Evolutionary conservation across 2,113 vertebrate genomes (phyloP), one percentile per base, ranked within the genome.

Genomic region (Heterochromis multidens): DNA sequence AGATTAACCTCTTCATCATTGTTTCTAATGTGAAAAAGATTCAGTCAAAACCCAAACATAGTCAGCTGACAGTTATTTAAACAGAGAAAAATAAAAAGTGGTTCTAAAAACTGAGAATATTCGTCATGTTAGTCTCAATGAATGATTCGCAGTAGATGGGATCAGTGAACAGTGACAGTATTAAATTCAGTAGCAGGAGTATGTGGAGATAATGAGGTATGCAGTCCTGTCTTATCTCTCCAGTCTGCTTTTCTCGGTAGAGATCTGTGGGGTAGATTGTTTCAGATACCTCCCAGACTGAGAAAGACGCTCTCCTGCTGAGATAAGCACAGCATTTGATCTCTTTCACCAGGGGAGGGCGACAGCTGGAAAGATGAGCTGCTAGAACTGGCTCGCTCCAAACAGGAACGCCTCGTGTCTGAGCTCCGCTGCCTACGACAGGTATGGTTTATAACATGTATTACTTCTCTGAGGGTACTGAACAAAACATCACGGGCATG

Each of bases 281-380:
- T 19, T 78, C 76, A 59, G 76, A 56, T 59, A 17, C 13, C 52
- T 52, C 9, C 6, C 11, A 25, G 2, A 27, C 11, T 54, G 46
- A 14, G 27, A 54, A 74, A 31, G 17, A 4, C 4, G 25, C 10
- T 25, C 63, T 70, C 13, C 37, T 54, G 40, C 81, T 25, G 29
- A 83, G n/a, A 56, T 81, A 58, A 83, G 7, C n/a, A 10, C 62
- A 60, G 58, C 35, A 3, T 27, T 57, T 61, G 29, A 14, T 83
- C 49, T 78, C 58, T 74, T 60, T 60, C 52, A 74, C 80, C 93
- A 98, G 98, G 91, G 37, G 97, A 98, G 89, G 97, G 95, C 76
- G 96, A 96, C 37, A 94, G 90, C 85, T 96, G 97, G 87, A 97
- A 96, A 80, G 97, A 98, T 17, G 97, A 97, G 17, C 93, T 99